Conservation (phyloP, 1,140 invertebrate species). For the Ptiloglossa arizonensis region DNA sequence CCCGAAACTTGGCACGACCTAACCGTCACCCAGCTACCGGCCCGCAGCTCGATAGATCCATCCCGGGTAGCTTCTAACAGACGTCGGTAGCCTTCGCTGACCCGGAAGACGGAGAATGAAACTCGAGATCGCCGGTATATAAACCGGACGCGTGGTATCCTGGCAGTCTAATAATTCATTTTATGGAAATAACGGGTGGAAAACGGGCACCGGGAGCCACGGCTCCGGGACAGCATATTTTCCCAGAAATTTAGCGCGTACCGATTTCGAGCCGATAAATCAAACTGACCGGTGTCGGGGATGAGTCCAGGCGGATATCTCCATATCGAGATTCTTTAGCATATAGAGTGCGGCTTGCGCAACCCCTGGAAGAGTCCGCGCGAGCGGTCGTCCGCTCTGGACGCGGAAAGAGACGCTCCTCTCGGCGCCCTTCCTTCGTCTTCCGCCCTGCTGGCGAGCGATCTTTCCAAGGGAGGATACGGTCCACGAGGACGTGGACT, state of each 20-base stretch:
- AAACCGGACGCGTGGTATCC: constrained; percentile 36
- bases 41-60: too few species aligned
- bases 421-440: constrained; percentile 28
- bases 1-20: too few species aligned
- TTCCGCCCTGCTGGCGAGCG: constrained; percentile 9
- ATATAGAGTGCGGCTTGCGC: constrained; percentile 72
- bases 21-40: too few species aligned
- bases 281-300: constrained; percentile 75
- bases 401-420: constrained; percentile 34
- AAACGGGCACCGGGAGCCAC: constrained; percentile 24
- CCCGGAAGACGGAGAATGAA: not conserved
- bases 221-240: constrained; percentile 76
- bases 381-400: constrained; percentile 36
- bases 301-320: constrained; percentile 60
- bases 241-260: constrained; percentile 77
- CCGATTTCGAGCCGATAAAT: constrained; percentile 79
- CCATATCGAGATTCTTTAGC: constrained; percentile 77
- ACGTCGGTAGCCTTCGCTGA: not conserved
- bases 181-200: constrained; percentile 76
- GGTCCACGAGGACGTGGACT: constrained; percentile 35
- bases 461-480: not conserved
- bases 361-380: constrained; percentile 60
- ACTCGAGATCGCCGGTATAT: too few species aligned
- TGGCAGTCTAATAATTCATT: constrained; percentile 79
- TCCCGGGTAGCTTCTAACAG: not conserved